Conservation (phyloP, 92 coral and sea anemone species). For the Muricea muricata region DNA sequence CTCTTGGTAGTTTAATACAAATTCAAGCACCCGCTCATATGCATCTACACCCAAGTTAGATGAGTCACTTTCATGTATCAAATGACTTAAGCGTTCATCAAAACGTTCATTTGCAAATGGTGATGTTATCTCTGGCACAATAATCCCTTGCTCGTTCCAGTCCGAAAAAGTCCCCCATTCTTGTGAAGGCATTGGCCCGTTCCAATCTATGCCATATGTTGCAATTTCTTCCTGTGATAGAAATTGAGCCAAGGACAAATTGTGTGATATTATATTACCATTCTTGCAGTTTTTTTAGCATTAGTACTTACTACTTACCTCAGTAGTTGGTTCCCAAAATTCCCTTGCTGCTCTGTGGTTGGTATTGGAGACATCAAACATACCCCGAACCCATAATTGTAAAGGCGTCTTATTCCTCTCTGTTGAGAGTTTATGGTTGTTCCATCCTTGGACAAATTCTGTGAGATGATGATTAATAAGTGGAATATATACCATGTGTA, state of each 20-base stretch:
- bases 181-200: slow-evolving; percentile 36
- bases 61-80: neutral
- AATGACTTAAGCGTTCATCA: neutral
- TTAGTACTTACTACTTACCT: too few relatives aligned
- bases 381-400: slow-evolving; percentile 14
- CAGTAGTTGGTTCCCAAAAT: slow-evolving; percentile 61
- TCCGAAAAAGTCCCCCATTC: slow-evolving; percentile 22
- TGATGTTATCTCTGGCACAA: slow-evolving; percentile 12
- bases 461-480: neutral
- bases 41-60: slow-evolving; percentile 20
- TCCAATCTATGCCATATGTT: slow-evolving; percentile 41
- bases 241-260: too few relatives aligned
- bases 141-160: slow-evolving; percentile 22
- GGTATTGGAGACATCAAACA: slow-evolving; percentile 60
- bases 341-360: slow-evolving; percentile 65
- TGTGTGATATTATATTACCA: too few relatives aligned
- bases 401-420: too few relatives aligned
- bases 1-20: neutral
- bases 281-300: too few relatives aligned
- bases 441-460: too few relatives aligned
- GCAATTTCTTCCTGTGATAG: slow-evolving; percentile 22
- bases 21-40: slow-evolving; percentile 20
- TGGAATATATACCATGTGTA: slow-evolving; percentile 25
- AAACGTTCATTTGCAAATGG: slow-evolving; percentile 3
- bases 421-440: too few relatives aligned